These are phyloP conservation scores for Schizopygopsis pylzovi DNA, from an alignment of 2,797 vertebrate genomes.

Conservation along the genomic window DNA sequence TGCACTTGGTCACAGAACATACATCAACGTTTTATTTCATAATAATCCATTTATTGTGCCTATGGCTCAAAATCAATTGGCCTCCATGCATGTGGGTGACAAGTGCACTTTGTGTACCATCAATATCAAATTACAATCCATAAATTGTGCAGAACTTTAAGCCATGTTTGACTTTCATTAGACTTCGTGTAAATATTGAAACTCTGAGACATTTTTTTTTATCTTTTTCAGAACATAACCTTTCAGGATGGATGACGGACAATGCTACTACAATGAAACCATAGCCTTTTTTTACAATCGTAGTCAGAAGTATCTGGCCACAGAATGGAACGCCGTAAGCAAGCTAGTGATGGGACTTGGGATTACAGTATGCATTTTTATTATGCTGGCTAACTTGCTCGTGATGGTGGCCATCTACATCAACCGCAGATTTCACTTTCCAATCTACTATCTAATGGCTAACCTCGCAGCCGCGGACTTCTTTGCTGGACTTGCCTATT, in stretches of 20 bases:
- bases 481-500: conserved; percentile 97
- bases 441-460: conserved; percentile 99
- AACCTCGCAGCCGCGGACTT: conserved; percentile 98
- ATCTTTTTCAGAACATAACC: conserved; percentile 65
- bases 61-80: not conserved
- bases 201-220: not conserved
- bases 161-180: not conserved
- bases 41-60: not conserved
- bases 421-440: conserved; percentile 98
- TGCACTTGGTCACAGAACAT: not conserved
- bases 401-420: conserved; percentile 99
- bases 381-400: conserved; percentile 98
- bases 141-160: not conserved
- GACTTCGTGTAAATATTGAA: not conserved
- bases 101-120: not conserved
- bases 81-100: not conserved
- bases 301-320: conserved; percentile 91
- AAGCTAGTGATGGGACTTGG: conserved; percentile 97
- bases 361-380: conserved; percentile 98
- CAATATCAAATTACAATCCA: not conserved
- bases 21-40: not conserved
- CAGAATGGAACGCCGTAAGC: conserved; percentile 95
- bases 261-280: conserved; percentile 98
- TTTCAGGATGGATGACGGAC: conserved; percentile 75
- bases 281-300: conserved; percentile 99